phyloP scores from a whole-genome alignment of 1,140 invertebrate genomes.

The Drosophila orena region DNA sequence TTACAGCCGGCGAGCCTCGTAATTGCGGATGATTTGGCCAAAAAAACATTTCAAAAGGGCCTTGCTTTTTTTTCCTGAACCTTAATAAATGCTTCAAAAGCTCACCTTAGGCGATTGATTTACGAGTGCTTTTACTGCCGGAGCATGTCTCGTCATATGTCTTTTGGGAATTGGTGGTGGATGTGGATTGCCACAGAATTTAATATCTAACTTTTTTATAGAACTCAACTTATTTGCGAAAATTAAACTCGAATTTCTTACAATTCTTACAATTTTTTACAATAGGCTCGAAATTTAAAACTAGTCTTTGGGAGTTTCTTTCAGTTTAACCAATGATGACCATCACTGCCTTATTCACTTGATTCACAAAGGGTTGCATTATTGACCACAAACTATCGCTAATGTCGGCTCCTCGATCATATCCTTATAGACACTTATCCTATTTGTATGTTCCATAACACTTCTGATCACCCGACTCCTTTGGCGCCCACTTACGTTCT shows the following conservation, averaged over 20 bases:
- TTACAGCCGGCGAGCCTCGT: background rate
- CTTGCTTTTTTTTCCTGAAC: background rate
- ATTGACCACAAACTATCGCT: no score
- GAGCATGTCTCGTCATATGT: constrained; percentile 5
- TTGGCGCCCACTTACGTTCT: constrained; percentile 69
- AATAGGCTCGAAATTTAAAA: background rate
- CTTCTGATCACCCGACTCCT: background rate
- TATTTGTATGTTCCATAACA: no score
- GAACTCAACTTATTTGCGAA: background rate
- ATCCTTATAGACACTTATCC: constrained; percentile 1
- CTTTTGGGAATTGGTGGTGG: constrained; percentile 4
- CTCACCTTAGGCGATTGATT: constrained; percentile 53
- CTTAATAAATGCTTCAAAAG: constrained; percentile 7
- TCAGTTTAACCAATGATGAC: no score
- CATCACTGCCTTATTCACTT: no score
- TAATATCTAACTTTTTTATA: background rate
- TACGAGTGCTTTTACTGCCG: constrained; percentile 46
- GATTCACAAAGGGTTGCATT: no score
- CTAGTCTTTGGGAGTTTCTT: no score
- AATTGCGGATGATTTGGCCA: constrained; percentile 35
- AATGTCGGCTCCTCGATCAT: no score
- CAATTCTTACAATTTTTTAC: background rate
- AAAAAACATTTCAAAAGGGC: constrained; percentile 11
- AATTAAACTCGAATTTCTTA: background rate
- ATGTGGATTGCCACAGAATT: background rate